These are phyloP conservation scores for Palloptera scutellata DNA, from an alignment of 2,888 invertebrate species.

Conservation along the genomic window DNA sequence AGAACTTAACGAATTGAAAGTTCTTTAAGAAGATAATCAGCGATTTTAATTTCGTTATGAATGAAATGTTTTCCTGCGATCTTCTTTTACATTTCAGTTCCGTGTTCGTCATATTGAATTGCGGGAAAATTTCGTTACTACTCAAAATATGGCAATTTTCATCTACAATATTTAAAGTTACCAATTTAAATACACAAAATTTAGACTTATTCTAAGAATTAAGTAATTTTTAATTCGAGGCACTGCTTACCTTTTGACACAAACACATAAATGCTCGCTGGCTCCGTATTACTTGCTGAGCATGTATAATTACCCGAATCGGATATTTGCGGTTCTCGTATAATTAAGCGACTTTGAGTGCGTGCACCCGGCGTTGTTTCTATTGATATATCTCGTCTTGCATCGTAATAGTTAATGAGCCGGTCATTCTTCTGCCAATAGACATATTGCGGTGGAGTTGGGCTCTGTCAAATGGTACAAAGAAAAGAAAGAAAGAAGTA, in stretches of 20 bases:
- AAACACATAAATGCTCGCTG: conserved; percentile 88
- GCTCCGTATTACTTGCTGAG: conserved; percentile 88
- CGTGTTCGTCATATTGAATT: no score
- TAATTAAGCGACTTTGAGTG: conserved; percentile 85
- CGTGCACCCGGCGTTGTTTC: conserved; percentile 84
- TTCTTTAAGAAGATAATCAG: no score
- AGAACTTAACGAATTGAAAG: no score
- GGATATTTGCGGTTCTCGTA: conserved; percentile 80
- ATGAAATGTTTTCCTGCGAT: no score
- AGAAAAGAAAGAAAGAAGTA: background rate
- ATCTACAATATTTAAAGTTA: no score
- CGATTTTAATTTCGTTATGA: no score
- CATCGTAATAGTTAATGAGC: conserved; percentile 91
- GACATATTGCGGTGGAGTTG: conserved; percentile 91
- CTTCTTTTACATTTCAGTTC: no score
- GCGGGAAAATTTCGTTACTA: no score
- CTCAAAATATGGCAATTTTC: no score
- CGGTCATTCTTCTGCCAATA: conserved; percentile 95
- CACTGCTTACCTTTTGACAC: conserved; percentile 90
- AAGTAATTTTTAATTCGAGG: no score
- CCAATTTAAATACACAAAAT: no score
- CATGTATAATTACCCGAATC: conserved; percentile 94
- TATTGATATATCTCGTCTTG: conserved; percentile 82
- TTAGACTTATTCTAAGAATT: no score
- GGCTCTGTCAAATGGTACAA: conserved; percentile 72